Evolutionary conservation across 2,797 vertebrate genomes (phyloP).

Genomic region (Hyperoplus immaculatus): DNA sequence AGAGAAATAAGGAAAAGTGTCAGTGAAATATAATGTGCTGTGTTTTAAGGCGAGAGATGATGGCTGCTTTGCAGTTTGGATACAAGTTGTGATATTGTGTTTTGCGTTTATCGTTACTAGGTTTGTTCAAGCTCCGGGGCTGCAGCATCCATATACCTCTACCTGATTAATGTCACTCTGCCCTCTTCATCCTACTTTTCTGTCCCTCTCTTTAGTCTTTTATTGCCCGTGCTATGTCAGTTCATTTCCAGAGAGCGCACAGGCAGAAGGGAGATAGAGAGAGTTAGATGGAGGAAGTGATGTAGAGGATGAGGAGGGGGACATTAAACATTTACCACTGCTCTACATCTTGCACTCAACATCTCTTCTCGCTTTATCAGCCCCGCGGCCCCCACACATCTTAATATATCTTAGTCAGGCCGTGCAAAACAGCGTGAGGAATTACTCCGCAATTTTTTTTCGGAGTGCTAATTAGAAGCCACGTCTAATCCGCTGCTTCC

Average conservation of each 20-base stretch:
- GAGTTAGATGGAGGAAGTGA: conserved; percentile 58
- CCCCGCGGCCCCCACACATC: conserved; percentile 13
- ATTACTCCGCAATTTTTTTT: conserved; percentile 44
- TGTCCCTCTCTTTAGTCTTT: conserved; percentile 26
- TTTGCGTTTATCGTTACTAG: conserved; percentile 12
- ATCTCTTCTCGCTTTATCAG: conserved; percentile 32
- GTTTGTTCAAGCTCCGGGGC: conserved; percentile 19
- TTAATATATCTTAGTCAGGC: conserved; percentile 19
- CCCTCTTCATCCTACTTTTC: conserved; percentile 44
- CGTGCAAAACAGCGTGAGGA: conserved; percentile 30
- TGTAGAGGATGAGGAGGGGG: conserved; percentile 52
- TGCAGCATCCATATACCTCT: conserved; percentile 18
- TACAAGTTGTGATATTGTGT: background rate
- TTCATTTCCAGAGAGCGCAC: conserved; percentile 48
- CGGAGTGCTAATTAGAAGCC: conserved; percentile 56
- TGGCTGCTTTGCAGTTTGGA: background rate
- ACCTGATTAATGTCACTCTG: conserved; percentile 36
- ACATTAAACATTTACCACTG: conserved; percentile 76
- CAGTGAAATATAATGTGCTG: conserved; percentile 23
- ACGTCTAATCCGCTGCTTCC: conserved; percentile 15
- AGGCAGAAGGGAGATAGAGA: conserved; percentile 15
- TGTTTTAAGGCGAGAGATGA: conserved; percentile 6
- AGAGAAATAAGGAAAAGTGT: conserved; percentile 10
- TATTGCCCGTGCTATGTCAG: conserved; percentile 34
- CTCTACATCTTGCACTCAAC: conserved; percentile 53